Base-by-base conservation (phyloP, 2,797 vertebrate species). In the Lerista edwardsae region DNA sequence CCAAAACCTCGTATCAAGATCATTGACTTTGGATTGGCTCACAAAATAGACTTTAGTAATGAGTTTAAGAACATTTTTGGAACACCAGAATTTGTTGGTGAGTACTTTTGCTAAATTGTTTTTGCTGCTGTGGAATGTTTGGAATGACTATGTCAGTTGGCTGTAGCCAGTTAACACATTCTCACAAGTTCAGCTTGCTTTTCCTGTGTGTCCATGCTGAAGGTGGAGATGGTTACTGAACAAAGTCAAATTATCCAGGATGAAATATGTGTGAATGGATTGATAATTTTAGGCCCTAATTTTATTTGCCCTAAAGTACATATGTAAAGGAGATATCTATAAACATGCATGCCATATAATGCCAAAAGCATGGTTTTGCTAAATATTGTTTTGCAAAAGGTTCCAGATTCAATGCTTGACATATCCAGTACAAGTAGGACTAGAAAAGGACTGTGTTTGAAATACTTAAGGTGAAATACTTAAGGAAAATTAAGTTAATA, bases 31-130 rank as follows among this genome's bases (percentile, higher is more conserved):
- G 98, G 98, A 74, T 96, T 99, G 94, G 98, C 98, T 6, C 98
- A 99, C 95, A 99, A 98, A 96, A 99, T 99, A 64, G 98, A 99
- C 91, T 99, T 98, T 85, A 97, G 98, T 93, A 99, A 98, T 92
- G 98, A 99, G 94, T 99, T 99, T 94, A 99, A 99, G 95, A 99
- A 99, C 95, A 99, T 99, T 92, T 99, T 99, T n/a, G 98, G 98
- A 87, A 99, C 98, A 0, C 98, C 98, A 1, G 98, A 99, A 91
- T 99, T 99, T 95, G 98, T 99, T 87, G 98, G 98, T 99, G 90
- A 97, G 98, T 97, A 84, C 83, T 79, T 74, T 2, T 67, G 89
- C 1, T 83, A 90, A 74, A n/a, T 90, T 91, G 73, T 14, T 51
- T 36, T 81, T 61, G 36, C n/a, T 59, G 14, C 29, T 55, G 3